Conservation (phyloP, 2,113 vertebrate species). For the Pollimyrus isidori region DNA sequence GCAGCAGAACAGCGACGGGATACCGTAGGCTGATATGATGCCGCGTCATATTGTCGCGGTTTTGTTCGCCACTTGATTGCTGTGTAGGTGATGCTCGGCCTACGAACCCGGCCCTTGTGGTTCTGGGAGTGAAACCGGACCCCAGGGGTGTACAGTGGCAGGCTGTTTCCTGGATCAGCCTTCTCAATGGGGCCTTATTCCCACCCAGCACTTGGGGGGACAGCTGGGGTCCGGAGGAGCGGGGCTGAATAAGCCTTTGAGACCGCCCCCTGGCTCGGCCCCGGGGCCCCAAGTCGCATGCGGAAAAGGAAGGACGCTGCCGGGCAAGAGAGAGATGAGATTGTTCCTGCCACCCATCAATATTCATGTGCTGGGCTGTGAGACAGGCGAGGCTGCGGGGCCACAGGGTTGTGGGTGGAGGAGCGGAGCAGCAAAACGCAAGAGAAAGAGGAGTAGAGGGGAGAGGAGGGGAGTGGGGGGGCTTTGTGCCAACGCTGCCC, state of each 20-base stretch:
- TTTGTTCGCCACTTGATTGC: not conserved
- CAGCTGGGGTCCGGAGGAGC: slow-evolving; percentile 7
- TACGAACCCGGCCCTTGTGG: not conserved
- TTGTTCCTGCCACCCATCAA: not conserved
- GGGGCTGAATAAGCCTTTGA: slow-evolving; percentile 17
- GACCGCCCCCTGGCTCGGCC: not conserved
- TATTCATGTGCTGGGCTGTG: slow-evolving; percentile 15
- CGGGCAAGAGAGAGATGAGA: slow-evolving; percentile 6
- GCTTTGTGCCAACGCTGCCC: not conserved
- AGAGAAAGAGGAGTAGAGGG: not conserved
- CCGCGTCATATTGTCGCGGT: not conserved
- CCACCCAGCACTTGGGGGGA: not conserved
- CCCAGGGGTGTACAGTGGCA: not conserved
- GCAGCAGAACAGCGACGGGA: not conserved
- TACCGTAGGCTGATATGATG: not conserved
- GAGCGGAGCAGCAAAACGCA: not conserved
- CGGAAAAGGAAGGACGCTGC: not conserved
- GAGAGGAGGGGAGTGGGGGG: not conserved
- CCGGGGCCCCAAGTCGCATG: not conserved
- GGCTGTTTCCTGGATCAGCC: not conserved
- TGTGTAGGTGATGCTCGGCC: not conserved
- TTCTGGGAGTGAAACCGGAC: not conserved
- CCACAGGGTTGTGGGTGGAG: not conserved
- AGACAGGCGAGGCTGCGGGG: not conserved
- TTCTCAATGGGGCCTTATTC: slow-evolving; percentile 19